Conservation (phyloP, 2,888 invertebrate genomes). For the Mystacides longicornis region DNA sequence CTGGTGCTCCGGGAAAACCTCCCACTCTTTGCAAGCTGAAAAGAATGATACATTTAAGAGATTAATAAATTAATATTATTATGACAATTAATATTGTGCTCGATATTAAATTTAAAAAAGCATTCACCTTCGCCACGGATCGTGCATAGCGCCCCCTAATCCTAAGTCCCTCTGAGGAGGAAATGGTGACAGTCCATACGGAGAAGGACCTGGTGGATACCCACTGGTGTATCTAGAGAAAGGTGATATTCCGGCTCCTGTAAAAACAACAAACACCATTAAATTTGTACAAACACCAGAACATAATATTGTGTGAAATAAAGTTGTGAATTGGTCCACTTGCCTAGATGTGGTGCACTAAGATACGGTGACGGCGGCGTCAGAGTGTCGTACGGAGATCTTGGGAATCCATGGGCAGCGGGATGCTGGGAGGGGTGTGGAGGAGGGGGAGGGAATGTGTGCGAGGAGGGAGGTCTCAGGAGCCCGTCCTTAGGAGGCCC, state of each 20-base stretch:
- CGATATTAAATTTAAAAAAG: too few species aligned
- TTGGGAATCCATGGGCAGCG: conserved; percentile 34
- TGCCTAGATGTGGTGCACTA: conserved; percentile 65
- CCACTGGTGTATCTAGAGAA: conserved; percentile 73
- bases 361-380: conserved; percentile 57
- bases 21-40: conserved; percentile 49
- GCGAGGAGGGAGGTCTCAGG: conserved; percentile 62
- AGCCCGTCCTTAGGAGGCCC: conserved; percentile 50
- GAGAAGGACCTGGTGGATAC: conserved; percentile 56
- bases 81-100: too few species aligned
- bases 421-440: conserved; percentile 57
- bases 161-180: conserved; percentile 54
- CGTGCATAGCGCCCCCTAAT: conserved; percentile 47
- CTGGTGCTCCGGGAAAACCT: conserved; percentile 48
- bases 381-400: conserved; percentile 49
- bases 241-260: conserved; percentile 67
- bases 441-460: conserved; percentile 39
- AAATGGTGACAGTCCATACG: conserved; percentile 63
- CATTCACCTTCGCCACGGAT: conserved; percentile 68
- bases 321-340: too few species aligned
- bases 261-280: conserved; percentile 24
- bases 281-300: too few species aligned
- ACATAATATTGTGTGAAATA: too few species aligned
- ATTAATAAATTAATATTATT: not conserved
- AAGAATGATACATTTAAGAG: not conserved